Percentiles rank a stretch among this genome's conserved stretches.
Conservation (phyloP, 2,797 vertebrate genomes). For the Zenarchopterus dispar region DNA sequence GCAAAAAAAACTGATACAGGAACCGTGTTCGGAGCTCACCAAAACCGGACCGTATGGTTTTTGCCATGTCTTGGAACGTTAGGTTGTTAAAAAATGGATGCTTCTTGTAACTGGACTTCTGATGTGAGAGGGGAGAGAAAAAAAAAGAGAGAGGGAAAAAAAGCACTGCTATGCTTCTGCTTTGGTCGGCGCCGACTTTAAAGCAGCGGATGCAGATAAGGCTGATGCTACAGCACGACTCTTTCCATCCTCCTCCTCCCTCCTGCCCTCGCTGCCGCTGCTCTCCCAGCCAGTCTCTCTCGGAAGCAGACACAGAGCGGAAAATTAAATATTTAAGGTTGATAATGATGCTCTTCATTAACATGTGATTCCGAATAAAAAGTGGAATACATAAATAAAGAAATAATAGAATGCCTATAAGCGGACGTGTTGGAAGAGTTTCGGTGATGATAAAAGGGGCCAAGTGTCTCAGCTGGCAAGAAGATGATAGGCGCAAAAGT, state of each 20-base stretch:
- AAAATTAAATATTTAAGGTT: conserved; percentile 85
- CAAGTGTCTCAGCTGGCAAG: conserved; percentile 57
- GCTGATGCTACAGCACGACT: conserved; percentile 56
- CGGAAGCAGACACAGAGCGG: conserved; percentile 81
- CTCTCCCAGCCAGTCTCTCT: conserved; percentile 73
- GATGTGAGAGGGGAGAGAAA: conserved; percentile 2
- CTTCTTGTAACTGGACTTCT: conserved; percentile 40
- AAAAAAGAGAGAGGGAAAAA: conserved; percentile 18
- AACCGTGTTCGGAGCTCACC: conserved; percentile 19
- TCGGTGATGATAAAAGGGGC: conserved; percentile 65
- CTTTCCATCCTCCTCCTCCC: conserved; percentile 33
- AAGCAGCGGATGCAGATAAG: conserved; percentile 75
- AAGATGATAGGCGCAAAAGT: conserved; percentile 69
- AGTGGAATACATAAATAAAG: conserved; percentile 85
- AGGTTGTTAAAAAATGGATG: conserved; percentile 33
- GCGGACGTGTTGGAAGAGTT: conserved; percentile 75
- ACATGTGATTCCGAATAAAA: conserved; percentile 84
- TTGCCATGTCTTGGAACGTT: conserved; percentile 24
- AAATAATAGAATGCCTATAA: conserved; percentile 79
- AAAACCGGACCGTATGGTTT: conserved; percentile 18
- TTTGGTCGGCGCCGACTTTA: conserved; percentile 65
- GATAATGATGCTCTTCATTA: conserved; percentile 85
- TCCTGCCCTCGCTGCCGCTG: conserved; percentile 14
- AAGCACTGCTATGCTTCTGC: conserved; percentile 41
- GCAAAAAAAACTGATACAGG: conserved; percentile 43